These are phyloP conservation scores for Athetis lepigone DNA, from an alignment of 2,888 invertebrate species.

Conservation along the genomic window DNA sequence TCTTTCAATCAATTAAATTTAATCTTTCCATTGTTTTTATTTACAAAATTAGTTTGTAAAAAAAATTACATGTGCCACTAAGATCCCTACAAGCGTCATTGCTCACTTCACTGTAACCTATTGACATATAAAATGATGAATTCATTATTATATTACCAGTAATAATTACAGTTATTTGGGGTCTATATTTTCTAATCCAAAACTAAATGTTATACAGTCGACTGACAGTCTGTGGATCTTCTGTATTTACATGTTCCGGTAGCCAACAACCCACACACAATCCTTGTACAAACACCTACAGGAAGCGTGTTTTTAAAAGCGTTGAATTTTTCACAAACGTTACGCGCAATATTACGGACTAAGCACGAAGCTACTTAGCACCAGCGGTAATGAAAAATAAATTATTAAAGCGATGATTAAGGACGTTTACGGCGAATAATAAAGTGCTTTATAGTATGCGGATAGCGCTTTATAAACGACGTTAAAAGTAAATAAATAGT, in stretches of 20 bases:
- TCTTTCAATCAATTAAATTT: no score
- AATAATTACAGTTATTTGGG: no score
- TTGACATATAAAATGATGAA: no score
- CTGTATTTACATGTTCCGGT: neutral
- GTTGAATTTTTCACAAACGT: conserved; percentile 53
- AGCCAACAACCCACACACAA: conserved; percentile 18
- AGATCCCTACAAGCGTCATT: no score
- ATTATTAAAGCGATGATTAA: conserved; percentile 48
- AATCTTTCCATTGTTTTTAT: no score
- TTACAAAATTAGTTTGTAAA: no score
- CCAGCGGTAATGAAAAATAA: conserved; percentile 42
- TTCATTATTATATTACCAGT: no score
- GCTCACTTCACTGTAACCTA: no score
- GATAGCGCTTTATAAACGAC: neutral
- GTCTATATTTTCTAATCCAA: no score
- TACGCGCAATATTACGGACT: conserved; percentile 17
- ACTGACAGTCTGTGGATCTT: no score
- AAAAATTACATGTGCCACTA: no score
- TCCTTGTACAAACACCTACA: conserved; percentile 29
- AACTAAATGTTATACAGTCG: no score
- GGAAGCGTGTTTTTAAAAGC: conserved; percentile 54
- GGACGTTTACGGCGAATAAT: conserved; percentile 21
- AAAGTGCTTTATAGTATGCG: conserved; percentile 10
- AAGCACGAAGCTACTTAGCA: conserved; percentile 31
- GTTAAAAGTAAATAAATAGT: neutral